Evolutionary conservation across 2,797 vertebrate genomes (phyloP), one percentile per base, ranked within the genome.

Genomic region (Mus minutoides): DNA sequence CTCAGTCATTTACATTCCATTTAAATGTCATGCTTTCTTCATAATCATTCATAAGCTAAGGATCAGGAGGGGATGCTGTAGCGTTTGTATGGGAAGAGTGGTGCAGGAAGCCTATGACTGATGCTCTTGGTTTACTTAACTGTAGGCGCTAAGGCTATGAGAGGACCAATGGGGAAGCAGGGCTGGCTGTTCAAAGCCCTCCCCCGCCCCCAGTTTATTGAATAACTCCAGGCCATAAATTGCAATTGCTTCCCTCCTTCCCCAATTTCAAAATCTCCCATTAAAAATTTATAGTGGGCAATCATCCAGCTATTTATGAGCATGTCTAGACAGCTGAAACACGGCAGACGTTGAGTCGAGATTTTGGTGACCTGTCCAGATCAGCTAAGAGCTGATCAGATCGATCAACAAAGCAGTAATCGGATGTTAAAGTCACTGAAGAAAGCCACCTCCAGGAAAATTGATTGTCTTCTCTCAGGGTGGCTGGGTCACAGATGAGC

Each of bases 291-390:
- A 95, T 92, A 86, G 91, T 80, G 97, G 97, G 95, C 88, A 98
- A 82, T 95, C 94, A 67, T 96, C 86, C 92, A 98, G 75, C 75
- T 96, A 97, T 98, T 98, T 98, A 97, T 96, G 97, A 94, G 73
- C 60, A 78, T 94, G 97, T 98, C 97, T 98, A 97, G 97, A 98
- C 97, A 94, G 96, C 93, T 79, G 86, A 78, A 92, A 97, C 94
- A 94, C 84, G 94, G 93, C 92, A 92, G 92, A 94, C n/a, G 91
- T 96, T 31, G 2, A 96, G 92, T 78, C 0, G 0, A 85, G 78
- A 91, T 73, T 96, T 96, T 91, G 64, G 95, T 95, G 94, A 95
- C 92, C 89, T 69, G 87, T 94, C 92, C 92, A 94, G 90, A 96
- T 96, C n/a, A 94, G 92, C 9, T 3, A 26, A 94, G 69, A 91